Conservation (phyloP, 2,113 vertebrate genomes). For the Castor canadensis region DNA sequence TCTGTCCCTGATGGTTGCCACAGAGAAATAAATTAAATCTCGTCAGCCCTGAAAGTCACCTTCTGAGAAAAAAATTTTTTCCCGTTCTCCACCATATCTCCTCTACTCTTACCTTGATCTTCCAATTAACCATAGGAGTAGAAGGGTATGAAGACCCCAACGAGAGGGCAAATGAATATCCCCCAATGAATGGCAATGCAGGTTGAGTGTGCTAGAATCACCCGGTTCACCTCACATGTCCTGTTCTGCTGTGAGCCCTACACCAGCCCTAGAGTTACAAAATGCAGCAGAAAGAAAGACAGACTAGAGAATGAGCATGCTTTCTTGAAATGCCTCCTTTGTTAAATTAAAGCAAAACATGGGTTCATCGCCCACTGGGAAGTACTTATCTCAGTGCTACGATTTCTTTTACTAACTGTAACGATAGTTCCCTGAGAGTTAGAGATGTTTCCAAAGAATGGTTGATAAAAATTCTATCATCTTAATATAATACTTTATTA, state of each 20-base stretch:
- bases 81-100: neutral
- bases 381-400: neutral
- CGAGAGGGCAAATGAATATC: neutral
- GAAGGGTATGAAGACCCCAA: neutral
- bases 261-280: neutral
- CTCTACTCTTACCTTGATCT: neutral
- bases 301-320: neutral
- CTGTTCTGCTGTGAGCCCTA: neutral
- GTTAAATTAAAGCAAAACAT: neutral
- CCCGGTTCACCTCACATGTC: neutral
- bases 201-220: fast-evolving
- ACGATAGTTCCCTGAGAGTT: neutral
- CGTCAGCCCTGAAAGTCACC: conserved; percentile 61
- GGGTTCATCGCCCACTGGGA: neutral
- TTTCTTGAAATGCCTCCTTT: conserved; percentile 2
- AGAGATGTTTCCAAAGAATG: neutral
- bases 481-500: conserved; percentile 19
- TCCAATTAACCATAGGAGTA: neutral
- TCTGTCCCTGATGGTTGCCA: conserved; percentile 10
- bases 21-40: conserved; percentile 62
- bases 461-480: neutral
- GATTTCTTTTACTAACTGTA: neutral
- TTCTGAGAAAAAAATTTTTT: neutral
- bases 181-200: fast-evolving
- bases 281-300: neutral